Evolutionary conservation across 2,113 vertebrate species (phyloP), one percentile per base, ranked within the genome.

Genomic region (Xiphophorus couchianus): DNA sequence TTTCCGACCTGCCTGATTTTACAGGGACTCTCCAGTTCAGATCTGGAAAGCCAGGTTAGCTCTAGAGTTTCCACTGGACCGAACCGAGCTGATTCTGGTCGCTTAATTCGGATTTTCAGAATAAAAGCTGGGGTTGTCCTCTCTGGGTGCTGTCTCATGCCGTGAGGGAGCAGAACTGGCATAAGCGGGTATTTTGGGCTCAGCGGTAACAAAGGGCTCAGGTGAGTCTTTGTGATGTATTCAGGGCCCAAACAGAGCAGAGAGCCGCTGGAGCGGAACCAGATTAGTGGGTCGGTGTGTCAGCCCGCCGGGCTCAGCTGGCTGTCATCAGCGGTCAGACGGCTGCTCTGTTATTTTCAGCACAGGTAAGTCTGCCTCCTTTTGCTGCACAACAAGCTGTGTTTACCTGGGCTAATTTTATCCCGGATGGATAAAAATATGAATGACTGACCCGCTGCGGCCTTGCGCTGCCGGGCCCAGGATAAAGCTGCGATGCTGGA

Each of bases 221-320:
- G 61, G 68, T 74, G 15, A 71, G 29, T 82, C 39, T 86, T 91
- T 93, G 89, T 91, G 74, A 78, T 79, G 79, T 80, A 88, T 90
- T 88, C 80, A 88, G 51, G 77, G 84, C 83, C 67, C 71, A 84
- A 77, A 86, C 67, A 81, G 78, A 72, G 69, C 68, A 60, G 30
- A 66, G 25, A 22, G 37, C 69, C n/a, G 1, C 69, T 84, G 74
- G 70, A 86, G 74, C 88, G 85, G 88, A 93, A 92, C 93, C 91
- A 93, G 71, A 91, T 92, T 91, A 92, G 87, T 83, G 88, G 83
- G 77, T 29, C 81, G 22, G 77, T 91, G 82, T 88, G 89, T 93
- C 83, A 86, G 65, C 35, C 11, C 17, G 76, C 58, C 62, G 0
- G 73, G 70, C 73, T 78, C 69, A 74, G 79, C 29, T 80, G n/a